Conservation (phyloP, 2,888 invertebrate genomes). For the Mechanitis mazaeus region DNA sequence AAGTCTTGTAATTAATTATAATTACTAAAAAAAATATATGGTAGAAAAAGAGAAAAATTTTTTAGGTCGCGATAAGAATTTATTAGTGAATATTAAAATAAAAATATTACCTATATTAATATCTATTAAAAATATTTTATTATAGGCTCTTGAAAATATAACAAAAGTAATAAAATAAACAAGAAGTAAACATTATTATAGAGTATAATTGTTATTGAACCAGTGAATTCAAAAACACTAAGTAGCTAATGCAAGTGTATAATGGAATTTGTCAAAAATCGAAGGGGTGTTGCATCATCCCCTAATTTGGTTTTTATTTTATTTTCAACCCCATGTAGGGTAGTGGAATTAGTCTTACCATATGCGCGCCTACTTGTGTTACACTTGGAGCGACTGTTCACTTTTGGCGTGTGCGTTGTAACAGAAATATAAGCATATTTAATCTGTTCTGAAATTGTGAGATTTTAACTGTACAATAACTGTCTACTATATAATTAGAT, state of each 20-base stretch:
- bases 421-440: conserved; percentile 15
- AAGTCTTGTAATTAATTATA: too few relatives aligned
- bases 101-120: too few relatives aligned
- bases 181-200: not conserved
- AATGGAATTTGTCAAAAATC: conserved; percentile 75
- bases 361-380: conserved; percentile 73
- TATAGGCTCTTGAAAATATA: too few relatives aligned
- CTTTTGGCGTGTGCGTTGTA: conserved; percentile 45
- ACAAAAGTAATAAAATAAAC: too few relatives aligned
- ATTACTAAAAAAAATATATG: too few relatives aligned
- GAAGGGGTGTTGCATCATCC: conserved; percentile 76
- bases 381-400: conserved; percentile 65
- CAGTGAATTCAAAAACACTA: conserved; percentile 38
- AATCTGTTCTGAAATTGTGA: not conserved
- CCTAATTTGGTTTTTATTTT: conserved; percentile 75
- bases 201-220: not conserved
- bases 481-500: too few relatives aligned
- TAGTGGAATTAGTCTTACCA: conserved; percentile 74
- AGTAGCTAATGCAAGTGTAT: conserved; percentile 64
- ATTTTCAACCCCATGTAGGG: conserved; percentile 58
- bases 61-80: too few relatives aligned
- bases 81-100: too few relatives aligned
- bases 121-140: too few relatives aligned
- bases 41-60: too few relatives aligned
- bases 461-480: not conserved